Percentiles rank a stretch among this genome's conserved stretches.
Conservation (phyloP, 37 sponge, comb jelly and placozoan genomes). For the Aplysina aerophoba region DNA sequence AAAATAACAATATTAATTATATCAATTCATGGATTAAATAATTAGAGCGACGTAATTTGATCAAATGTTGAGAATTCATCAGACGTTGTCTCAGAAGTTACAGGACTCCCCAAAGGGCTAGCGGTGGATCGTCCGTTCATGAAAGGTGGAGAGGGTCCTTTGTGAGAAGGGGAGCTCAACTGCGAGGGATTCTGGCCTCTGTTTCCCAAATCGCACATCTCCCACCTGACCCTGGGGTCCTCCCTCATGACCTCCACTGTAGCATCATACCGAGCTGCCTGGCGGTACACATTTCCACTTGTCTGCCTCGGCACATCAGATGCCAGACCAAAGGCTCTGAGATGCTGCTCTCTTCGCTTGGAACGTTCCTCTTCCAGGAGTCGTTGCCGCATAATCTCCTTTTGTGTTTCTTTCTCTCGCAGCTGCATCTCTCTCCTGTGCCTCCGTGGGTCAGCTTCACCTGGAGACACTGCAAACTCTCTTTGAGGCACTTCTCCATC, state of each 20-base stretch:
- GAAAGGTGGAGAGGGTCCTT: not conserved
- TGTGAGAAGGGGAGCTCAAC: not conserved
- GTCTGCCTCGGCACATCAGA: not conserved
- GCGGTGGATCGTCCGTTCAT: not conserved
- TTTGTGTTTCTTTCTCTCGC: not conserved
- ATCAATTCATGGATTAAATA: not conserved
- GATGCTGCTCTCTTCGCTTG: slow-evolving; percentile 7
- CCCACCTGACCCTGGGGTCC: no score
- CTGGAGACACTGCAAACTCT: not conserved
- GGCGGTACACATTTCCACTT: not conserved
- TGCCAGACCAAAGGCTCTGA: no score
- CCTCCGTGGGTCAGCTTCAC: not conserved
- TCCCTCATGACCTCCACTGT: slow-evolving; percentile 1
- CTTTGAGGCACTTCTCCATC: slow-evolving; percentile 1
- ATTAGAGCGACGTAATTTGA: not conserved
- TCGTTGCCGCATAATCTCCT: not conserved
- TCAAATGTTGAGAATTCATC: slow-evolving; percentile 17
- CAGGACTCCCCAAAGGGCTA: not conserved
- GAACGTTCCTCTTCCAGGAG: slow-evolving; percentile 5
- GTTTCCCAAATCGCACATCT: no score
- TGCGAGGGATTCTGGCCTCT: no score
- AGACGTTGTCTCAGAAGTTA: not conserved
- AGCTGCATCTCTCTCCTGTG: not conserved
- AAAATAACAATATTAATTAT: not conserved
- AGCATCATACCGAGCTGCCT: slow-evolving; percentile 11